These are phyloP conservation scores for Drosophila seguyi DNA, from an alignment of 1,140 invertebrate species.

Conservation along the genomic window DNA sequence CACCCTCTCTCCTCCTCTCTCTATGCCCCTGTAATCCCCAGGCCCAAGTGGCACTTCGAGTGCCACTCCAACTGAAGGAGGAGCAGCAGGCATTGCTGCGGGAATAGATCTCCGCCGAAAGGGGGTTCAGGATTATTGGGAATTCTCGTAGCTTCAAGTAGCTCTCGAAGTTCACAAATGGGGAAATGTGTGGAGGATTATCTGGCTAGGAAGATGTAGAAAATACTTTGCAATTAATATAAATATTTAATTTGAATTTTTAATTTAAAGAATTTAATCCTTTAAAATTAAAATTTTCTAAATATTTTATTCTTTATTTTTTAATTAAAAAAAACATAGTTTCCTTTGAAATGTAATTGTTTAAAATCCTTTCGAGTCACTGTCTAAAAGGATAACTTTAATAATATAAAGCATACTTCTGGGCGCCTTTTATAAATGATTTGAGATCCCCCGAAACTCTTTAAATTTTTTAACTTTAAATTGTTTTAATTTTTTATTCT, in stretches of 20 bases:
- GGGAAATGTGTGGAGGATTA: background rate
- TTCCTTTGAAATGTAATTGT: background rate
- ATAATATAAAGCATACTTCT: background rate
- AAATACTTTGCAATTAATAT: background rate
- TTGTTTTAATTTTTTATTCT: too few relatives aligned
- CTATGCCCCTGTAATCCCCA: slow-evolving; percentile 30
- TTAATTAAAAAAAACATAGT: background rate
- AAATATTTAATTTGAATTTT: background rate
- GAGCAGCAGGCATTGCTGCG: background rate
- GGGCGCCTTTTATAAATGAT: too few relatives aligned
- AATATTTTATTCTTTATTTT: background rate
- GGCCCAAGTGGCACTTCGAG: slow-evolving; percentile 74
- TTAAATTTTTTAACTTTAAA: too few relatives aligned
- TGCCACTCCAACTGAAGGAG: slow-evolving; percentile 66
- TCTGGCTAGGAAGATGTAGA: background rate
- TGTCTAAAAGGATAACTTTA: too few relatives aligned
- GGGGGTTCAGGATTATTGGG: slow-evolving; percentile 14
- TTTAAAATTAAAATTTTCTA: background rate
- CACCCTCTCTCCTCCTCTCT: too few relatives aligned
- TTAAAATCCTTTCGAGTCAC: background rate
- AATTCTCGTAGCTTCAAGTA: slow-evolving; percentile 9
- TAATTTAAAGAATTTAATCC: background rate
- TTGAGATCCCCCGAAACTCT: too few relatives aligned
- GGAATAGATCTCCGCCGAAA: slow-evolving; percentile 21
- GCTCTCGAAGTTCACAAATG: slow-evolving; percentile 8